Conservation (phyloP, 1,140 invertebrate species). For the Leguminivora glycinivorella region DNA sequence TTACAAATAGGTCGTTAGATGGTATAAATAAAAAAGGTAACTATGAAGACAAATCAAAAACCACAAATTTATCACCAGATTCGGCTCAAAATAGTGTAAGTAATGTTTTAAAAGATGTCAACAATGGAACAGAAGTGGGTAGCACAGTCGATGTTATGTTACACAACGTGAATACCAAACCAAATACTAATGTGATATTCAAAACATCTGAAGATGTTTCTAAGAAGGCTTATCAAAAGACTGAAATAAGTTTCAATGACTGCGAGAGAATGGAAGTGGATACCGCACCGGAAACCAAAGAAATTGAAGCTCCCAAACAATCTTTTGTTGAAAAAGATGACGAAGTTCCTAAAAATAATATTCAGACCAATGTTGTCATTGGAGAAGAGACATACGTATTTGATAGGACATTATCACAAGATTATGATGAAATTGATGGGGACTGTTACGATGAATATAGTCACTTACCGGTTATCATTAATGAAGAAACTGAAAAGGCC, state of each 20-base stretch:
- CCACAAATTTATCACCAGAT: neutral
- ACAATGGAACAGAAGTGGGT: neutral
- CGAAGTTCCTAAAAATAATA: neutral
- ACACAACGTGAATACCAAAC: neutral
- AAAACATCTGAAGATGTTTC: neutral
- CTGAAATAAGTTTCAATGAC: neutral
- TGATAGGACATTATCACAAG: slow-evolving; percentile 20
- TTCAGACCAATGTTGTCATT: slow-evolving; percentile 10
- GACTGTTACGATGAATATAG: neutral
- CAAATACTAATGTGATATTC: neutral
- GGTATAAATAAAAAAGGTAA: neutral
- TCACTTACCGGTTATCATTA: neutral
- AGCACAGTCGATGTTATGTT: neutral
- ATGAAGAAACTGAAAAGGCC: neutral
- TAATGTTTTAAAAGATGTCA: neutral
- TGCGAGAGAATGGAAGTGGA: neutral
- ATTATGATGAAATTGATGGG: slow-evolving; percentile 15
- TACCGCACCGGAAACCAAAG: neutral
- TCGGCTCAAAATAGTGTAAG: neutral
- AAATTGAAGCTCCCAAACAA: neutral
- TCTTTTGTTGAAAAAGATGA: neutral
- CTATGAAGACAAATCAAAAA: neutral
- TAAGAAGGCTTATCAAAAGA: neutral
- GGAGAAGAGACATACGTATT: slow-evolving; percentile 15
- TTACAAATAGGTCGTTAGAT: neutral